A percentile compares a stretch with the other conserved stretches of the same genome.
Conservation (phyloP, 2,888 invertebrate species). For the Ptilodon capucinus region DNA sequence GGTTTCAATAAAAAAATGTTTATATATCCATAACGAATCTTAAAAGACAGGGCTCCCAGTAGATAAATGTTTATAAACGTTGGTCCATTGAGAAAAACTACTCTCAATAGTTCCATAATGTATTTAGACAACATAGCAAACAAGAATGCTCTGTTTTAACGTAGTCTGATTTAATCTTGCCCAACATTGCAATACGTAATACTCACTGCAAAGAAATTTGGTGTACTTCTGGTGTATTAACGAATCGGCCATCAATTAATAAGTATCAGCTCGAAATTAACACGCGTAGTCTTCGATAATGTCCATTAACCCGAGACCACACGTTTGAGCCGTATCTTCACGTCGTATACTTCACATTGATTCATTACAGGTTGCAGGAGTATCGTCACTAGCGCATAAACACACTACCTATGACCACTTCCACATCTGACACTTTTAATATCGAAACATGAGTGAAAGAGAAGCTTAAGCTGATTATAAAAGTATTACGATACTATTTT, state of each 20-base stretch:
- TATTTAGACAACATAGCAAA: neutral
- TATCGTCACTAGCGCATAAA: constrained; percentile 47
- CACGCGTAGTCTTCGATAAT: constrained; percentile 71
- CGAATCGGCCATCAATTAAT: constrained; percentile 62
- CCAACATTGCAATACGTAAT: constrained; percentile 28
- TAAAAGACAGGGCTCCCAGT: too few species aligned
- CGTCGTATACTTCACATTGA: constrained; percentile 57
- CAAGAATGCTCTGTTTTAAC: neutral
- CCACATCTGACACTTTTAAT: constrained; percentile 35
- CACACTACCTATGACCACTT: constrained; percentile 31
- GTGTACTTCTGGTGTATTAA: constrained; percentile 74
- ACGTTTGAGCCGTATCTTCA: constrained; percentile 70
- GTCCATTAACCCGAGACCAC: constrained; percentile 81
- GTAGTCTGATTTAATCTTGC: constrained; percentile 1
- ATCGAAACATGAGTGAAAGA: constrained; percentile 13
- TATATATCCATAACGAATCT: too few species aligned
- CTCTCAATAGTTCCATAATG: too few species aligned
- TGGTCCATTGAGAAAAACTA: too few species aligned
- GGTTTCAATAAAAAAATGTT: too few species aligned
- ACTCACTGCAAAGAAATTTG: constrained; percentile 56
- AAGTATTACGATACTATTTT: neutral
- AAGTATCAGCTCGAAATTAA: constrained; percentile 73
- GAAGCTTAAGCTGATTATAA: neutral
- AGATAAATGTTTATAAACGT: too few species aligned
- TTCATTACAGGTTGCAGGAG: constrained; percentile 72